A percentile compares a stretch with the other conserved stretches of the same genome.
Conservation (phyloP, 2,888 invertebrate species). For the Eupithecia subfuscata region DNA sequence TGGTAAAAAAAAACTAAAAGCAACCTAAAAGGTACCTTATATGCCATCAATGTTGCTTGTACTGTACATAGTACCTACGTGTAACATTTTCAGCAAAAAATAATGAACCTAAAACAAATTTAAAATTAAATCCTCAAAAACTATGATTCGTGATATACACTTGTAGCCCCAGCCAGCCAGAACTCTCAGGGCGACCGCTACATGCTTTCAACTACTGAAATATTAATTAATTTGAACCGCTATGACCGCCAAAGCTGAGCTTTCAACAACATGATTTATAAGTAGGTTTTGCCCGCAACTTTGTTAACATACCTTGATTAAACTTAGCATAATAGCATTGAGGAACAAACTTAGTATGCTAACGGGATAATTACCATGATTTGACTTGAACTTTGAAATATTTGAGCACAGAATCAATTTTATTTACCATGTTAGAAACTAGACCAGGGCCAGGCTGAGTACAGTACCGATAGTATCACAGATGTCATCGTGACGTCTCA, state of each 20-base stretch:
- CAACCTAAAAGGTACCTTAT: no score
- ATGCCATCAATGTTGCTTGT: no score
- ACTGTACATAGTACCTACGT: no score
- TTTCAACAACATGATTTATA: neutral
- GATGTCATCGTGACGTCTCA: no score
- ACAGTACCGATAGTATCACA: no score
- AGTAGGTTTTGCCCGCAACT: neutral
- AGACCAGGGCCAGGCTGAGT: no score
- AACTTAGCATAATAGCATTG: neutral
- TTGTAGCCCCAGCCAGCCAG: neutral
- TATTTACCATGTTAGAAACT: no score
- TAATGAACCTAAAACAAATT: neutral
- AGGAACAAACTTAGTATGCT: neutral
- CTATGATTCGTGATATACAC: neutral
- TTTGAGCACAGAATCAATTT: no score
- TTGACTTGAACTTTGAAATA: no score
- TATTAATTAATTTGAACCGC: conserved; percentile 1
- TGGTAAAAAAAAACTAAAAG: no score
- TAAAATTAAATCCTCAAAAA: neutral
- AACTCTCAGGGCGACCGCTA: neutral
- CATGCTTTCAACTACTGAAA: conserved; percentile 2
- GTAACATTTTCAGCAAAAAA: neutral
- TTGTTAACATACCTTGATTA: neutral
- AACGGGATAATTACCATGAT: no score
- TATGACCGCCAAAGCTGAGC: neutral